Evolutionary conservation across 2,888 invertebrate species (phyloP).

Genomic region (Isoperla grammatica): DNA sequence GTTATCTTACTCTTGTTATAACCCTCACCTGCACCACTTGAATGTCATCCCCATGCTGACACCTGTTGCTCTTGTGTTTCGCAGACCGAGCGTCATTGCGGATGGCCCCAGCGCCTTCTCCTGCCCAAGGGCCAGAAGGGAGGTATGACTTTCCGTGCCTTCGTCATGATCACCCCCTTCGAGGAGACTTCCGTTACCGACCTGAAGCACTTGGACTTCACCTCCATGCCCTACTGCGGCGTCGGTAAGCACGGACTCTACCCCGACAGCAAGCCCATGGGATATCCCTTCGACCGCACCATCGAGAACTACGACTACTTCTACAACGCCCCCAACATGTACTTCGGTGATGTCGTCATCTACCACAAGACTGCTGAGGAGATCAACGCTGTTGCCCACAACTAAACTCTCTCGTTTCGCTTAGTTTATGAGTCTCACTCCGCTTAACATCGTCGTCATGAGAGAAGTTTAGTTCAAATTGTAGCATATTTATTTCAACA

Average conservation of each 20-base stretch:
- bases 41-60: too few species aligned
- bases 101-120: slow-evolving; percentile 64
- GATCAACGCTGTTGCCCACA: slow-evolving; percentile 19
- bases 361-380: slow-evolving; percentile 49
- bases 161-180: slow-evolving; percentile 55
- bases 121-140: slow-evolving; percentile 63
- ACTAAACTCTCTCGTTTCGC: neutral
- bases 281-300: slow-evolving; percentile 56
- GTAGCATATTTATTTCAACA: too few species aligned
- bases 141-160: slow-evolving; percentile 60
- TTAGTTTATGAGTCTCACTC: neutral
- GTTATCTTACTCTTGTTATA: too few species aligned
- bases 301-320: slow-evolving; percentile 38
- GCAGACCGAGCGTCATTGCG: slow-evolving; percentile 47
- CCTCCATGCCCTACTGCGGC: slow-evolving; percentile 44
- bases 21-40: too few species aligned
- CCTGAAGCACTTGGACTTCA: slow-evolving; percentile 58
- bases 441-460: too few species aligned
- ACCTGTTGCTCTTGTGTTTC: neutral
- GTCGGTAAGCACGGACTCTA: slow-evolving; percentile 39
- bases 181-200: slow-evolving; percentile 41
- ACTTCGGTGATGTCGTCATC: slow-evolving; percentile 53
- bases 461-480: too few species aligned
- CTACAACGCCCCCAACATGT: slow-evolving; percentile 49
- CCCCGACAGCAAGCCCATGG: slow-evolving; percentile 50